Evolutionary conservation across 2,888 invertebrate genomes (phyloP), one percentile per base, ranked within the genome.

Genomic region (Rhorus exstirpatorius): DNA sequence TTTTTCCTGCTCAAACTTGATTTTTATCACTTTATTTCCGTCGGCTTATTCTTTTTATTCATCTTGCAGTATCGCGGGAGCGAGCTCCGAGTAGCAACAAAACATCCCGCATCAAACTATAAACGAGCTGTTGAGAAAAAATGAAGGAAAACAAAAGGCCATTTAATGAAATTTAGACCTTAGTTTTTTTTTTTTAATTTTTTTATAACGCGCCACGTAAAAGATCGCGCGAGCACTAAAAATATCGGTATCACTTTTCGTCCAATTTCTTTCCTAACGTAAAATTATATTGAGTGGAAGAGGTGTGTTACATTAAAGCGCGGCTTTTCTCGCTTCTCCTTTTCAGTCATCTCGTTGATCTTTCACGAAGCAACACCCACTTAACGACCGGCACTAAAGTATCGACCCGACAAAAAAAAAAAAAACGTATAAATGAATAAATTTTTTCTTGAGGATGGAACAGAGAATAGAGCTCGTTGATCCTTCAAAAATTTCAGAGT

Each of bases 1-100:
- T 76, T 49, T 71, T 35, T 17, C 17, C 24, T 17, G 10, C 63
- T 12, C 44, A 8, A 4, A 26, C 7, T n/a, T n/a, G 19, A 70
- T 41, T 78, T 74, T 78, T 81, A 78, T 81, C 72, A 68, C 46
- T 72, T 72, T 72, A 81, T 81, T 81, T 81, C 46, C 72, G 68
- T 72, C 67, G 60, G 67, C n/a, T n/a, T n/a, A n/a, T n/a, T n/a
- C n/a, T n/a, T 44, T 72, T 71, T 72, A 61, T 77, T 60, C 68
- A 63, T 49, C 63, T 70, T 63, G 46, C 24, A 8, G 17, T 38
- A 63, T 74, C n/a, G n/a, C 68, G 7, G 21, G 14, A 44, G 31
- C 12, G 38, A 51, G 51, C 19, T 70, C 21, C 21, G 38, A 12
- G 19, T 17, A 65, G 19, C 19, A 31, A 58, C n/a, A 68, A 58